A percentile compares a stretch with the other conserved stretches of the same genome.
Evolutionary conservation across 2,113 vertebrate species (phyloP).

Genomic region (Circaetus cinerascens): DNA sequence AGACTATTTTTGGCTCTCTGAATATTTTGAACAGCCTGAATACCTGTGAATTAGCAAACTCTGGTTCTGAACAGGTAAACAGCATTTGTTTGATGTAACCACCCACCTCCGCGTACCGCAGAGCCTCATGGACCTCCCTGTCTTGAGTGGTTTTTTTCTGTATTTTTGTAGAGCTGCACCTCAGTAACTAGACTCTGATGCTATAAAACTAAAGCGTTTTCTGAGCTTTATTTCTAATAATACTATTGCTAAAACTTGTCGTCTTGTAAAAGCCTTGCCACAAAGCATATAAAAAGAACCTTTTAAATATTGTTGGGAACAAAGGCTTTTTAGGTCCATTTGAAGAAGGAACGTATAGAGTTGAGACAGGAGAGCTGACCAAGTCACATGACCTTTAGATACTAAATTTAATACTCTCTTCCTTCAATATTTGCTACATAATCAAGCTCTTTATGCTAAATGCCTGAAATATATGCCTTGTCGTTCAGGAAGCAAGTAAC

Average conservation of each 20-base stretch:
- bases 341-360: not conserved
- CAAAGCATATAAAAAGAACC: not conserved
- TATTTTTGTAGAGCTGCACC: not conserved
- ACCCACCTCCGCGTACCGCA: rapidly evolving
- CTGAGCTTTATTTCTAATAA: not conserved
- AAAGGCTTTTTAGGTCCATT: not conserved
- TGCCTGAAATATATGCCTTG: not conserved
- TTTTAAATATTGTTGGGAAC: not conserved
- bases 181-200: not conserved
- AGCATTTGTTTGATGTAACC: not conserved
- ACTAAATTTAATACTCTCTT: not conserved
- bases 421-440: not conserved
- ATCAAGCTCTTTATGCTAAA: not conserved
- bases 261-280: not conserved
- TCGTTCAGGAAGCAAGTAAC: not conserved
- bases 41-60: not conserved
- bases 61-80: not conserved
- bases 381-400: not conserved
- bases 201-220: not conserved
- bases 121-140: not conserved
- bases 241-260: not conserved
- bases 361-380: not conserved
- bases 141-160: not conserved
- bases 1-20: not conserved
- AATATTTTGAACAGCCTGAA: not conserved